Base-by-base conservation (phyloP, 2,888 invertebrate species). In the Drosophila engyochracea region DNA sequence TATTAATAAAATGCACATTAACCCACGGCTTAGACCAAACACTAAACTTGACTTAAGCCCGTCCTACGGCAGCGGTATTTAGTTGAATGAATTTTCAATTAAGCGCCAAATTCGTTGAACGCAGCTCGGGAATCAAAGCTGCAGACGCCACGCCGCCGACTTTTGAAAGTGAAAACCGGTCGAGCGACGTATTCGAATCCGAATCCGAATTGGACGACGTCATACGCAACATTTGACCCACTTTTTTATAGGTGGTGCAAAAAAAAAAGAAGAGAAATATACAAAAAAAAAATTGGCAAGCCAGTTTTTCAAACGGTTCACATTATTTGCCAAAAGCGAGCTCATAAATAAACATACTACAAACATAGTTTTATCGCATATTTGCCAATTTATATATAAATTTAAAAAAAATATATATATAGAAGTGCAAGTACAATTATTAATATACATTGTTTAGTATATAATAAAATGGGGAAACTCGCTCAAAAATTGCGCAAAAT, bases 61-160 rank as follows among this genome's bases (percentile, higher is more conserved):
- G 22, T 14, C 51, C 57, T 39, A 52, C 63, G 44, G 66, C 76
- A 57, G 64, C 61, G 81, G 74, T 55, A 74, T 84, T 83, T 83
- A 80, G 90, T 72, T 80, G 80, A 90, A 83, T 87, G 84, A 80
- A 90, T 87, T 87, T 87, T 86, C 89, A 90, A 90, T 89, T 84
- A 90, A 76, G 65, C 89, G 86, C 80, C 80, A 87, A 87, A 82
- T 78, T 78, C 64, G 65, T 74, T 60, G 73, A 47, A 47, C 41
- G 49, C 49, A 54, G 39, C 55, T 52, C 77, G 30, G 81, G 81
- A 73, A 64, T 16, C 39, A n/a, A 66, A 67, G 60, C 51, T 81
- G 68, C 75, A 76, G 82, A 89, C 83, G 73, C 58, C 67, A 41
- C 76, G 79, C 82, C 74, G 82, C 81, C 83, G 59, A 62, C 28